Evolutionary conservation across 2,888 invertebrate species (phyloP), one percentile per base, ranked within the genome.

Genomic region (Tachina grossa): DNA sequence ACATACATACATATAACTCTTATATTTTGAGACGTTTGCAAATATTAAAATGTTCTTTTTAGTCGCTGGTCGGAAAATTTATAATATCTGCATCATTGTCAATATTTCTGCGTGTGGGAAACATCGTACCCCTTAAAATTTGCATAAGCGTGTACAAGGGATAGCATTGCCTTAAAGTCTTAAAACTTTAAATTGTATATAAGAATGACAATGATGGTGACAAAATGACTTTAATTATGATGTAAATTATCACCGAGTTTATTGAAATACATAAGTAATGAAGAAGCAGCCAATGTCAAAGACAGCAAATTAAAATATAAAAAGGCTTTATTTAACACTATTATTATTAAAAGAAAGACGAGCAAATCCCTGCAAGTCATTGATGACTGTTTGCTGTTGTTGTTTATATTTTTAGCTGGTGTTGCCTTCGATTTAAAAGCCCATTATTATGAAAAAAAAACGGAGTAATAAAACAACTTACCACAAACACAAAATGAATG

Each of bases 161-260:
- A 53, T 16, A n/a, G 19, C 31, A 47, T 16, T 51, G 9, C 51
- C 14, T 68, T 41, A 55, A 49, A 16, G 53, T 53, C 68, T 72
- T 53, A 47, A 55, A 53, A 22, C 14, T 55, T 53, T 22, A 51
- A 61, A 72, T 31, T 31, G 31, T 51, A 51, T 69, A 75, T 78
- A 81, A 74, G 71, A 75, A 69, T 65, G 82, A 78, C 75, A 79
- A 66, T 79, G 53, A 76, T 79, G 85, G 47, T 82, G 82, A 75
- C 65, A 75, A 71, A 82, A 82, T 79, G 71, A 71, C 79, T 79
- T 79, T 79, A 85, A 85, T 82, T 82, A 81, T 81, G 69, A 78
- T 74, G 68, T 45, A 81, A 81, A 81, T 85, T 76, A 72, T 61
- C 61, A 59, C 45, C 57, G 65, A 59, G 57, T 82, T 85, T 85